Evolutionary conservation across 2,113 vertebrate genomes (phyloP).

Genomic region (Hippocampus zosterae): DNA sequence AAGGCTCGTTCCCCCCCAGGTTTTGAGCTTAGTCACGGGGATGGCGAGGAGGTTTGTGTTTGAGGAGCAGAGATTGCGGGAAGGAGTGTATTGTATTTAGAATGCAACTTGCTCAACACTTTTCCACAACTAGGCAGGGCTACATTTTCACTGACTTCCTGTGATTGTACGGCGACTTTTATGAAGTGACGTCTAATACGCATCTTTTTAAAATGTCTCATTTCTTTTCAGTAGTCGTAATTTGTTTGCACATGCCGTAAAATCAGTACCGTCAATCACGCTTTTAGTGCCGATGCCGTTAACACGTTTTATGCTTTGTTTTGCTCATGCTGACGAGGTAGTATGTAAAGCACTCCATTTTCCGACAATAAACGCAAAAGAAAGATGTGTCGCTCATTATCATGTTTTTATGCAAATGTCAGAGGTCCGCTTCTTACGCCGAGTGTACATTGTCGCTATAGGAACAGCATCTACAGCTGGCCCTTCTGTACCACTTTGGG

Average conservation of each 20-base stretch:
- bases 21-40: no score
- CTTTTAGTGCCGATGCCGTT: background rate
- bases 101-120: no score
- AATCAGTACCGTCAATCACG: constrained; percentile 2
- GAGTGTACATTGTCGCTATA: constrained; percentile 13
- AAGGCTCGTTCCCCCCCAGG: no score
- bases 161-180: no score
- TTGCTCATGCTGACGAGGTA: background rate
- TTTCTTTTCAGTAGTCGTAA: background rate
- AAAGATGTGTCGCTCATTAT: constrained; percentile 5
- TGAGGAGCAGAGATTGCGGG: no score
- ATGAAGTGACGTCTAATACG: no score
- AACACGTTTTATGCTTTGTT: background rate
- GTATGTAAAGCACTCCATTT: background rate
- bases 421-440: background rate
- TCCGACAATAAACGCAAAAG: background rate
- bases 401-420: constrained; percentile 6
- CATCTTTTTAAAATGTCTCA: no score
- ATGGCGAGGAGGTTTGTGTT: no score
- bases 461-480: constrained; percentile 20
- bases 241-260: constrained; percentile 1
- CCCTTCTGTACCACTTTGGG: background rate
- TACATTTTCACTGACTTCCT: no score
- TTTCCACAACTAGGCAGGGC: no score
- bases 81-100: no score